Evolutionary conservation across 2,888 invertebrate species (phyloP).

Genomic region (Noctuana brunneofusca): DNA sequence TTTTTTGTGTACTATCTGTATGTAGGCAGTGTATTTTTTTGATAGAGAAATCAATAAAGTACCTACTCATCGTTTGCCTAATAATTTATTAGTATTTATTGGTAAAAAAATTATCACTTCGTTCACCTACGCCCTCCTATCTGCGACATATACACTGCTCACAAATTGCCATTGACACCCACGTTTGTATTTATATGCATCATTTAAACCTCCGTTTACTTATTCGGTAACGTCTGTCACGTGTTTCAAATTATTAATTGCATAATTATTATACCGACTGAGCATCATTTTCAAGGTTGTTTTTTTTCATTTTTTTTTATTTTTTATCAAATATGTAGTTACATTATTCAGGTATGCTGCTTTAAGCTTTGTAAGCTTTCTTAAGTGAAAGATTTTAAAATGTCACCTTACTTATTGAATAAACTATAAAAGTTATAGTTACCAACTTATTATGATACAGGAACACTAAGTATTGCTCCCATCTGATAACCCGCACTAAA

Average conservation of each 20-base stretch:
- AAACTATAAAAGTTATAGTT: not conserved
- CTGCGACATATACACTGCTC: not conserved
- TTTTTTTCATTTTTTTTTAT: too few species aligned
- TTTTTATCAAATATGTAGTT: too few species aligned
- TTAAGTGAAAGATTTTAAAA: too few species aligned
- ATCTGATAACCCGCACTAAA: not conserved
- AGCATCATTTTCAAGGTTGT: constrained; percentile 3
- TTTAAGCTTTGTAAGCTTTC: too few species aligned
- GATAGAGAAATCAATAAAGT: too few species aligned
- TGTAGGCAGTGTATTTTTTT: too few species aligned
- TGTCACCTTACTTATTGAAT: not conserved
- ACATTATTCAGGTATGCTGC: too few species aligned
- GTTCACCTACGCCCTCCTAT: not conserved
- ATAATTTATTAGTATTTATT: too few species aligned
- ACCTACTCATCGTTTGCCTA: too few species aligned
- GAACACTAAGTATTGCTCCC: not conserved
- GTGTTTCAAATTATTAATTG: constrained; percentile 48
- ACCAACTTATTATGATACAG: not conserved
- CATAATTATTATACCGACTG: constrained; percentile 35
- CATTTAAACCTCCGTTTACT: constrained; percentile 54
- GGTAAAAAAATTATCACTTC: too few species aligned
- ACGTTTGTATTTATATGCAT: constrained; percentile 65
- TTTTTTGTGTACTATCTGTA: too few species aligned
- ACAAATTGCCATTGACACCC: constrained; percentile 44
- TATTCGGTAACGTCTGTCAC: constrained; percentile 50